These are phyloP conservation scores for Parus major DNA, from an alignment of 2,113 vertebrate species.

Conservation along the genomic window DNA sequence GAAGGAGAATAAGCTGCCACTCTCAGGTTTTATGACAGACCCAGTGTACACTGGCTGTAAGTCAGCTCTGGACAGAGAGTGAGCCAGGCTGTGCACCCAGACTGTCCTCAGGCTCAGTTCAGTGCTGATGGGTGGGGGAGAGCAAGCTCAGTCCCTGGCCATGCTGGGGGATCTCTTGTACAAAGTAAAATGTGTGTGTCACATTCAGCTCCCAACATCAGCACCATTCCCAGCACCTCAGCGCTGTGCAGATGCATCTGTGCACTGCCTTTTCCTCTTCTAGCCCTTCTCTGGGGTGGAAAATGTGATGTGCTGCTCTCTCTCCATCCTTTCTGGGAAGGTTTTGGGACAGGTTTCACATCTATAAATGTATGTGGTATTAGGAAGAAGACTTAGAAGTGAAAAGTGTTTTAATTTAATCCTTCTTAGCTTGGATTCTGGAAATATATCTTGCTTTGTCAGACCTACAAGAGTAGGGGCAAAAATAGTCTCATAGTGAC, in stretches of 20 bases:
- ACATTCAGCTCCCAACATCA: background rate
- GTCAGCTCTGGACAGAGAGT: background rate
- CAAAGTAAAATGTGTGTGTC: background rate
- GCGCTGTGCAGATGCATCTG: background rate
- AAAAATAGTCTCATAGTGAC: background rate
- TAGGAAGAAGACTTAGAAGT: background rate
- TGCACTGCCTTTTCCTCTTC: background rate
- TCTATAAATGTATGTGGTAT: background rate
- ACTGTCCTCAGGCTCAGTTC: background rate
- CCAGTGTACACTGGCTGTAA: background rate
- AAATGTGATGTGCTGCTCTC: background rate
- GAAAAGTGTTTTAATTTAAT: background rate
- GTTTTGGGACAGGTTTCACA: background rate
- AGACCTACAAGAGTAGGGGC: background rate
- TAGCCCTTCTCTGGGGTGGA: background rate
- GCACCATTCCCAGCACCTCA: background rate
- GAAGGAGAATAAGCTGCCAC: background rate
- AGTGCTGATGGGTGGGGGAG: background rate
- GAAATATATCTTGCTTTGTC: background rate
- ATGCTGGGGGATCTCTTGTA: background rate
- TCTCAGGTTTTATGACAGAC: background rate
- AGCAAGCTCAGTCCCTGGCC: background rate
- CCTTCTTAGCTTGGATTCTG: background rate
- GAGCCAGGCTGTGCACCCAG: background rate
- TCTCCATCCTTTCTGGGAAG: background rate